Evolutionary conservation across 1,140 invertebrate species (phyloP), one percentile per base, ranked within the genome.

Genomic region (Centruroides vittatus): DNA sequence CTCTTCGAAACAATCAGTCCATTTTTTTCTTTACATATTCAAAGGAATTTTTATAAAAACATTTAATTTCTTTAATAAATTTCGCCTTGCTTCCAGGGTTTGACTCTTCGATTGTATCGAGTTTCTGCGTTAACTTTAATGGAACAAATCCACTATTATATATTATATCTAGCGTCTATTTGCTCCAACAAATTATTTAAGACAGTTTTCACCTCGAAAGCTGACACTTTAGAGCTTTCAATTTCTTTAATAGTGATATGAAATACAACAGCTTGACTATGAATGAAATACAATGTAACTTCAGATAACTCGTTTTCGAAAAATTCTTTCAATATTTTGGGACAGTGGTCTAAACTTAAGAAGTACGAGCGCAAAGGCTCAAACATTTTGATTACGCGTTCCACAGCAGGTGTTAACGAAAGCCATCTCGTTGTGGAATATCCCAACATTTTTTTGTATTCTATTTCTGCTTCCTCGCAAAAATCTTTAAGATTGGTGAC

Each of bases 381-480:
- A 59, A 9, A 64, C 9, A 64, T 11, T 47, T 59, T 51, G 6
- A 58, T 57, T 55, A 64, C 36, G 57, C 56, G 50, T 46, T 66
- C 65, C 34, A 68, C 55, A 11, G 59, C 60, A 55, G 64, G 64
- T 50, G 64, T 57, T 23, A 68, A 55, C 34, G 65, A 59, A 49
- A 70, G 58, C 62, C 63, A 70, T 54, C 67, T 62, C 35, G 63
- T 69, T 62, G 61, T 69, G n/a, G 61, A 60, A 59, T 68, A 60
- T 13, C 53, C 59, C 13, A 70, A 55, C n/a, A 70, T 34, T 51
- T 57, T 55, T 57, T 66, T 57, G 55, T 67, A 70, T 48, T 63
- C 61, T 35, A 62, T 60, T 8, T 66, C 59, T 23, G 52, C 61
- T 61, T 57, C 60, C 34, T 71, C 67, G 66, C 68, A 72, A 68